A percentile compares a stretch with the other conserved stretches of the same genome.
These are phyloP conservation scores for Crossaster papposus DNA, from an alignment of 53 echinoderm and acorn worm species.

Conservation along the genomic window DNA sequence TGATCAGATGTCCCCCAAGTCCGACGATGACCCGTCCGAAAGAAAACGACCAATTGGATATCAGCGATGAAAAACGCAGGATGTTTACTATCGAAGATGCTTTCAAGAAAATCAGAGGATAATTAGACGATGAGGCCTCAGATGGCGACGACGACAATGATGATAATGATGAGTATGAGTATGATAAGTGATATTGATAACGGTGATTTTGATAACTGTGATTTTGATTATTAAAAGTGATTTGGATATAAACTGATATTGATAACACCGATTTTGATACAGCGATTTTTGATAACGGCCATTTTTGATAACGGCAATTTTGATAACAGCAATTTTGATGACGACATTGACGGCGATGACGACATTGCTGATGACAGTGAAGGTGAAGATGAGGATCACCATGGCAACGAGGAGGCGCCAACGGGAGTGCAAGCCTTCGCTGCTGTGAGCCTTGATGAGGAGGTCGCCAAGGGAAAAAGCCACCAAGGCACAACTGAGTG, in stretches of 20 bases:
- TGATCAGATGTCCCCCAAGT: not conserved
- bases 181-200: too few species aligned
- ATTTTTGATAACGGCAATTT: too few species aligned
- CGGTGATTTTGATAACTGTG: too few species aligned
- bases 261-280: conserved; percentile 33
- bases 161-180: conserved; percentile 21
- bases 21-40: conserved; percentile 39
- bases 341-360: conserved; percentile 43
- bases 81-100: conserved; percentile 12
- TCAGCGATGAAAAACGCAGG: not conserved
- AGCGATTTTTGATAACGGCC: too few species aligned
- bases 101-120: conserved; percentile 22
- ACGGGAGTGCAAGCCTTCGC: conserved; percentile 58
- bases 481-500: conserved; percentile 86
- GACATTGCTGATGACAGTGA: conserved; percentile 25
- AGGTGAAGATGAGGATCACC: conserved; percentile 39
- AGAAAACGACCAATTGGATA: conserved; percentile 45
- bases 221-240: too few species aligned
- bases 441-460: conserved; percentile 62
- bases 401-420: conserved; percentile 20
- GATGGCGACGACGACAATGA: conserved; percentile 22
- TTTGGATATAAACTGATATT: too few species aligned
- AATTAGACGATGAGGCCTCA: conserved; percentile 37
- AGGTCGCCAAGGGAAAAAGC: conserved; percentile 82
- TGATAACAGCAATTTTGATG: conserved; percentile 43